Base-by-base conservation (phyloP, 2,888 invertebrate species). In the Nudaria mundana region DNA sequence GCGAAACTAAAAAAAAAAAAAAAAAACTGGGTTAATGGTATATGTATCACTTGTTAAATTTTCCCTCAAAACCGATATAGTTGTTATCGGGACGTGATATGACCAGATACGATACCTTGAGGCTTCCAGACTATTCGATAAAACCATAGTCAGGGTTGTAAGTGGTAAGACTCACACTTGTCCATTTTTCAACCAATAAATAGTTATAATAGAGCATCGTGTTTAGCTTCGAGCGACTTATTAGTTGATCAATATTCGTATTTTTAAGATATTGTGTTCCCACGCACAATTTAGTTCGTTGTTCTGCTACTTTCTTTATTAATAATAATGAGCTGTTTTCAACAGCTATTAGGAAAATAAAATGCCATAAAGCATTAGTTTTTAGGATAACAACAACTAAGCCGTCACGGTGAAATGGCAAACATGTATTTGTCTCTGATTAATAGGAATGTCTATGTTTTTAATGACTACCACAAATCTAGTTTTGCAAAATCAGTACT, bases 211-310 rank as follows among this genome's bases (percentile, higher is more conserved):
- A 54, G 56, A 52, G 52, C 52, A 65, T 56, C 59, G 48, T 57
- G 52, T 51, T 53, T 52, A 59, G 66, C 68, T 69, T 33, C 48
- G 42, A 66, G 63, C 69, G 49, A 55, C 48, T 58, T 54, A 48
- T 47, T 52, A 61, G 58, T 61, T 63, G 45, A 48, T 39, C 53
- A 59, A 68, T 64, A 58, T 65, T 52, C 60, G 55, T 56, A 18
- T 40, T 34, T 30, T 37, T 44, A 42, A 45, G 44, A 44, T 50
- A 55, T 44, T 44, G 46, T 44, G 51, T 68, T 71, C 70, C 62
- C 70, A 70, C 66, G 63, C 52, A 37, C 48, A 38, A 43, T 48
- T 48, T 50, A 52, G 48, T 56, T 44, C 48, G 40, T 53, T 62
- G 51, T 58, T 63, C 56, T 53, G 57, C 56, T 53, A 41, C 43